Evolutionary conservation across 2,888 invertebrate species (phyloP).

Genomic region (Phrixothrix hirtus): DNA sequence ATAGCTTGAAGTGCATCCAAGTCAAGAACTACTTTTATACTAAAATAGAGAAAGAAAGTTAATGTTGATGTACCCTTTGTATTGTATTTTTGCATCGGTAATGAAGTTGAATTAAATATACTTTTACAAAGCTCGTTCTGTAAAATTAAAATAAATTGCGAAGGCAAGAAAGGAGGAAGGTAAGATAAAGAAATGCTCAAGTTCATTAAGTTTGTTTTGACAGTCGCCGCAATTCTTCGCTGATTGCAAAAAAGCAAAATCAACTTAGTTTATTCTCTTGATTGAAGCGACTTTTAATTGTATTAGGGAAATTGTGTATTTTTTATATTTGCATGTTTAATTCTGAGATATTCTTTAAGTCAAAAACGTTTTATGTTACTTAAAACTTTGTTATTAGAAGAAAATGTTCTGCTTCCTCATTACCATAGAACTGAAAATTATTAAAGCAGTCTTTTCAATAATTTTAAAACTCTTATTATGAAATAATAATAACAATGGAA

Average conservation of each 20-base stretch:
- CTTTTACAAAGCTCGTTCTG: conserved; percentile 22
- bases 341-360: conserved; percentile 28
- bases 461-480: too few species aligned
- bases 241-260: conserved; percentile 55
- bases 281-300: conserved; percentile 56
- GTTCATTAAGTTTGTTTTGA: conserved; percentile 44
- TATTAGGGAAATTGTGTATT: conserved; percentile 46
- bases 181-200: conserved; percentile 37
- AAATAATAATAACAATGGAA: too few species aligned
- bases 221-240: conserved; percentile 40
- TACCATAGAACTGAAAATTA: background rate
- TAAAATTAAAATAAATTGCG: conserved; percentile 30
- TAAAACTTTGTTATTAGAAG: conserved; percentile 13
- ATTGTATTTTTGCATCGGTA: conserved; percentile 20
- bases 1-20: too few species aligned
- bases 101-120: conserved; percentile 26
- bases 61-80: background rate
- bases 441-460: too few species aligned
- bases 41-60: too few species aligned
- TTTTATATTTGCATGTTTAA: conserved; percentile 45
- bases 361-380: conserved; percentile 15
- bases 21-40: too few species aligned
- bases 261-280: conserved; percentile 46
- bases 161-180: conserved; percentile 32
- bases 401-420: background rate